Conservation (phyloP, 2,113 vertebrate species). For the Brachyhypopomus occidentalis region DNA sequence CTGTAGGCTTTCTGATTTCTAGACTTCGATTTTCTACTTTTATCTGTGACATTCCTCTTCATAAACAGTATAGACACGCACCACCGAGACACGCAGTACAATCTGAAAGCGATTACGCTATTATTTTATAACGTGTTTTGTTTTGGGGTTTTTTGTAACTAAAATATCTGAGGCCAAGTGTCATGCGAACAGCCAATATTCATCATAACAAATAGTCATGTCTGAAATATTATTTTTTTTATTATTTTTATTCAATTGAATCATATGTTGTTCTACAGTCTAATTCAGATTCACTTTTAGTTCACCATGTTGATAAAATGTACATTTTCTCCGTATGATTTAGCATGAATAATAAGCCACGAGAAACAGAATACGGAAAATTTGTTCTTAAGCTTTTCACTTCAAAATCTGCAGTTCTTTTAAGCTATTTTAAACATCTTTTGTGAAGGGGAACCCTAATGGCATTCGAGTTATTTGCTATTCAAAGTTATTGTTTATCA, state of each 20-base stretch:
- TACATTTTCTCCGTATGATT: no score
- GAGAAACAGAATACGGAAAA: no score
- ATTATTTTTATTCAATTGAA: neutral
- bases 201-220: neutral
- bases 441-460: neutral
- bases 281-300: slow-evolving; percentile 7
- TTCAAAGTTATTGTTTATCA: neutral
- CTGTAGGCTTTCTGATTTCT: neutral
- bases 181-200: slow-evolving; percentile 1
- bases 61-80: neutral
- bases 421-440: neutral
- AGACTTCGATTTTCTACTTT: neutral
- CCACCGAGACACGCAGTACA: neutral
- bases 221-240: slow-evolving; percentile 5
- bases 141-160: neutral
- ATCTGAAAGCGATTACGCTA: neutral
- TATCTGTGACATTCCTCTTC: neutral
- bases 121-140: neutral
- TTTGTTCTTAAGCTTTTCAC: no score
- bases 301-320: neutral
- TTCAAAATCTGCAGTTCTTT: neutral
- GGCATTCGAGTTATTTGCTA: neutral
- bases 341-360: no score
- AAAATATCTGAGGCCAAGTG: neutral
- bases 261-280: neutral